These are phyloP conservation scores for Oikopleura albicans DNA, from an alignment of 23 tunicate genomes.

Conservation along the genomic window DNA sequence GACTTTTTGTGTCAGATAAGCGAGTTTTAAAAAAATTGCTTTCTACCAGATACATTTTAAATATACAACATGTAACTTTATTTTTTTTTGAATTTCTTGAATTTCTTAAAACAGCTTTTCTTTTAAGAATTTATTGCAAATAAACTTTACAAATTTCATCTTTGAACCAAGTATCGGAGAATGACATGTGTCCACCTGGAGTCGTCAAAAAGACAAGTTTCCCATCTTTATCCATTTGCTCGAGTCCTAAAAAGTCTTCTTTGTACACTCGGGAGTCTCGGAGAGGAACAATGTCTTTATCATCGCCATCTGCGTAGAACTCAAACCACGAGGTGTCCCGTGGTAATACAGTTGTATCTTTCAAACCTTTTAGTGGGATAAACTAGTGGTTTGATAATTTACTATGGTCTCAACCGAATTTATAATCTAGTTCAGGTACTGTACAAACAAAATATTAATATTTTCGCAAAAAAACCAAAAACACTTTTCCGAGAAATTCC, in stretches of 20 bases:
- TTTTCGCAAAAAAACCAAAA: neutral
- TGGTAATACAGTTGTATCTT: neutral
- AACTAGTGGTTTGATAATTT: neutral
- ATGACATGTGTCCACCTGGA: constrained; percentile 10
- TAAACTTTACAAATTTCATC: neutral
- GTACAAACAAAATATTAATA: neutral
- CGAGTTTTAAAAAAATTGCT: too few species aligned
- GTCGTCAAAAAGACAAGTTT: constrained; percentile 2
- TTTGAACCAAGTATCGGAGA: neutral
- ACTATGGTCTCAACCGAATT: too few species aligned
- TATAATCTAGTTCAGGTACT: too few species aligned
- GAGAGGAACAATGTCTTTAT: neutral
- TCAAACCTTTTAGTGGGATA: neutral
- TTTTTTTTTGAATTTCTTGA: too few species aligned
- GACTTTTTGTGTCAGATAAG: too few species aligned
- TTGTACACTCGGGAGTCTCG: neutral
- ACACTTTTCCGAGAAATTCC: too few species aligned
- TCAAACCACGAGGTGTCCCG: neutral
- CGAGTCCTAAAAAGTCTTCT: neutral
- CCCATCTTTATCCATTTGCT: neutral
- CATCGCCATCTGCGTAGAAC: neutral
- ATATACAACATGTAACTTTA: too few species aligned
- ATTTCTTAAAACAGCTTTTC: too few species aligned
- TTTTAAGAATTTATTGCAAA: neutral
- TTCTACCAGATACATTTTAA: too few species aligned